Evolutionary conservation across 1,140 invertebrate species (phyloP).

Genomic region (Centruroides sculpturatus): DNA sequence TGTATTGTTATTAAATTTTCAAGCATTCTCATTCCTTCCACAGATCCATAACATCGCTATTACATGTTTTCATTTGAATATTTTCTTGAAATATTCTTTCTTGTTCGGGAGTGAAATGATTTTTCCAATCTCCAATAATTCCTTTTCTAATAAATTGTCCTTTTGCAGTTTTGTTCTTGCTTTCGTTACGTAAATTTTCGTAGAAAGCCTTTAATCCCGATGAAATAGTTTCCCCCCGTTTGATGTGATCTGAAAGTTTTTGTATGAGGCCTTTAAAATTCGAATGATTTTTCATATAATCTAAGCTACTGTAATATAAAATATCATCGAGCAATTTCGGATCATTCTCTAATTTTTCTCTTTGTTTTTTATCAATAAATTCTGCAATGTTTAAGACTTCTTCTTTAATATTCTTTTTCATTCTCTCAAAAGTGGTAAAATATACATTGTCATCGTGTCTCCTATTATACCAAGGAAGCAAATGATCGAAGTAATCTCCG

Average conservation of each 20-base stretch:
- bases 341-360: conserved; percentile 8
- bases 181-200: neutral
- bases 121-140: conserved; percentile 34
- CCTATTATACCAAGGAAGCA: conserved; percentile 24
- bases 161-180: neutral
- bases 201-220: too few relatives aligned
- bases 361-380: conserved; percentile 12
- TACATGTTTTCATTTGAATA: too few relatives aligned
- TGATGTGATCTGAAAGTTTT: too few relatives aligned
- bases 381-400: conserved; percentile 6
- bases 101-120: conserved; percentile 30
- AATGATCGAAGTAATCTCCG: conserved; percentile 30
- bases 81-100: too few relatives aligned
- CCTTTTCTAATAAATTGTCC: conserved; percentile 24
- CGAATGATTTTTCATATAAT: conserved; percentile 1
- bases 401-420: conserved; percentile 9
- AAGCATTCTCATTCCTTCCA: too few relatives aligned
- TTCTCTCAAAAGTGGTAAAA: conserved; percentile 23
- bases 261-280: too few relatives aligned
- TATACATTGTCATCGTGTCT: conserved; percentile 23
- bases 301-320: conserved; percentile 6
- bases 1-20: too few relatives aligned
- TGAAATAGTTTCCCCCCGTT: too few relatives aligned
- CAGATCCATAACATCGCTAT: too few relatives aligned
- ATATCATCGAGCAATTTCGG: conserved; percentile 5